Evolutionary conservation across 2,888 invertebrate species (phyloP).

Genomic region (Lagria hirta): DNA sequence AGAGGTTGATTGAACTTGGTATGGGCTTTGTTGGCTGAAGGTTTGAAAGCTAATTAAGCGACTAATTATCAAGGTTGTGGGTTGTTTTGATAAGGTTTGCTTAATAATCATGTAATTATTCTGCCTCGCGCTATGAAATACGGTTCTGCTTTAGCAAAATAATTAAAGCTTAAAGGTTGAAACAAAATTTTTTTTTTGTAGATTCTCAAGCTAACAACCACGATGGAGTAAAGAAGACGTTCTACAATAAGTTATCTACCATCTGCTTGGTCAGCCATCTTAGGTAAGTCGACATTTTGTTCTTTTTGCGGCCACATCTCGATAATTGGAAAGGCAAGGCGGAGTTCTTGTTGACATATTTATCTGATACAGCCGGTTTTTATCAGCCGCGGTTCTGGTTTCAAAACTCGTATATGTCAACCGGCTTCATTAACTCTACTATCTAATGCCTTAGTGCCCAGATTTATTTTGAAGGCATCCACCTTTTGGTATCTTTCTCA

Average conservation of each 20-base stretch:
- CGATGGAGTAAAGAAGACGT: slow-evolving; percentile 48
- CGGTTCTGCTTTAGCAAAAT: slow-evolving; percentile 20
- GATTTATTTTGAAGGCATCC: slow-evolving; percentile 32
- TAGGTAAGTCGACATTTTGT: slow-evolving; percentile 50
- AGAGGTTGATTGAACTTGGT: too few relatives aligned
- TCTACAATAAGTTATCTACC: slow-evolving; percentile 44
- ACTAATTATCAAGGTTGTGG: too few relatives aligned
- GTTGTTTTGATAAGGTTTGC: too few relatives aligned
- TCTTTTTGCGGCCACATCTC: slow-evolving; percentile 40
- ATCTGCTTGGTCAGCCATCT: slow-evolving; percentile 50
- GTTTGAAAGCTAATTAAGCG: too few relatives aligned
- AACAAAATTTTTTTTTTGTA: too few relatives aligned
- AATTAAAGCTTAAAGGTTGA: slow-evolving; percentile 24
- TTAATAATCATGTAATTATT: slow-evolving; percentile 1
- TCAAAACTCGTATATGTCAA: slow-evolving; percentile 47
- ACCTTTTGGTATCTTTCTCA: slow-evolving; percentile 14
- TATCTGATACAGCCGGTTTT: slow-evolving; percentile 53
- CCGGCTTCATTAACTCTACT: slow-evolving; percentile 47
- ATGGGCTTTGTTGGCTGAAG: too few relatives aligned
- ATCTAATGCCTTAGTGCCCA: slow-evolving; percentile 43
- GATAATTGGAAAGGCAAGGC: slow-evolving; percentile 49
- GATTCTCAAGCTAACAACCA: slow-evolving; percentile 37
- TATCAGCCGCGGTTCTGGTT: slow-evolving; percentile 47
- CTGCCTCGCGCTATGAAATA: slow-evolving; percentile 13
- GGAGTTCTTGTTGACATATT: slow-evolving; percentile 52